Conservation (phyloP, 2,888 invertebrate species). For the Polia nebulosa region DNA sequence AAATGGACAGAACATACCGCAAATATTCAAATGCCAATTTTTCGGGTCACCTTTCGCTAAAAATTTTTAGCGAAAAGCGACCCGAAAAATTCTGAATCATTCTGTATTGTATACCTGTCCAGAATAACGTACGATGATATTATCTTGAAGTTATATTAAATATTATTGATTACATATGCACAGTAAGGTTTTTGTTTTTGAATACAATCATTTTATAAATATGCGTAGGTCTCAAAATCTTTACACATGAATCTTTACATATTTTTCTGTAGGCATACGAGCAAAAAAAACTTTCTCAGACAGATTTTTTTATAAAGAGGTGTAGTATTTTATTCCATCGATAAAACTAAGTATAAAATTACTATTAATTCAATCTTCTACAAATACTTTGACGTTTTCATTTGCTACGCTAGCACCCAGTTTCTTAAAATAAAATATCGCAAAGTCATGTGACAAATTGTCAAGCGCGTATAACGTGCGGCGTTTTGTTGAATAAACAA, state of each 20-base stretch:
- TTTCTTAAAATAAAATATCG: neutral
- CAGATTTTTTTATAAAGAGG: neutral
- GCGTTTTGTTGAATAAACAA: neutral
- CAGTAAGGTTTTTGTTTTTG: neutral
- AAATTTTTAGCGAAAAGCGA: too few relatives aligned
- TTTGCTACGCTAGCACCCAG: conserved; percentile 14
- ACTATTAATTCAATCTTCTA: neutral
- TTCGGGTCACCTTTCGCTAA: neutral
- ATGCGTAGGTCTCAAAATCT: too few relatives aligned
- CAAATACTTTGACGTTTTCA: conserved; percentile 9
- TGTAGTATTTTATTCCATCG: neutral
- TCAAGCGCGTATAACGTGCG: neutral
- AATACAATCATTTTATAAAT: too few relatives aligned
- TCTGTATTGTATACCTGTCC: neutral
- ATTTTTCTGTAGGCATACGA: neutral
- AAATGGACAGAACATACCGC: neutral
- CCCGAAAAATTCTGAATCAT: too few relatives aligned
- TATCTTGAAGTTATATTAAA: neutral
- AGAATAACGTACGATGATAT: neutral
- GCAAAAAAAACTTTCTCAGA: neutral
- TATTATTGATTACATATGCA: neutral
- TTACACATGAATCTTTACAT: too few relatives aligned
- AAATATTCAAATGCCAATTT: neutral
- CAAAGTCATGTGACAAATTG: neutral
- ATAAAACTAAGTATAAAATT: conserved; percentile 14